Evolutionary conservation across 2,113 vertebrate species (phyloP), one percentile per base, ranked within the genome.

Genomic region (Lophochroa leadbeateri): DNA sequence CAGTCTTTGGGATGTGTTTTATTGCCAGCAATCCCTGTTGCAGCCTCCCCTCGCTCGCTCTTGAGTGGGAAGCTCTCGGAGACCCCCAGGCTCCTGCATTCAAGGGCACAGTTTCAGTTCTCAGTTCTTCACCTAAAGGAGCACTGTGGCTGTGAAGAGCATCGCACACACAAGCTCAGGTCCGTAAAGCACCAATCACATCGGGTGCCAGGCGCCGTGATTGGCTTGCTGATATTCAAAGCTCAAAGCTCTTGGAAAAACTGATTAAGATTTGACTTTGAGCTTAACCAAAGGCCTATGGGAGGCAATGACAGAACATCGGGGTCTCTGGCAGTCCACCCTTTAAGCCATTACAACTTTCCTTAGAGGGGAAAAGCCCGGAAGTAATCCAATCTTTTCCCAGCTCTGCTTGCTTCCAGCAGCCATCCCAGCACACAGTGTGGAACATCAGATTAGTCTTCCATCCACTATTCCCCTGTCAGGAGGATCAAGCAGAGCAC

Each of bases 91-190:
- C 64, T 55, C 17, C 46, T 31, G 50, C 52, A 6, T 29, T 31
- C n/a, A 15, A 37, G 53, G 44, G 24, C 44, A 21, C 0, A 0
- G 76, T 65, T 77, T 52, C 6, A 37, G 25, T 21, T 25, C 24
- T 21, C 17, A 7, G 0, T 18, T 74, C 29, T 37, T 43, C 46
- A 7, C 14, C 27, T 13, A 8, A 83, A 80, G 43, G 60, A 61
- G 16, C 3, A 1, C 1, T 0, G 43, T 11, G 70, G 49, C 49
- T 52, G 67, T 4, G 27, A 41, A 37, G 53, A 82, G 33, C 11
- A 1, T 11, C 13, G 0, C 1, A 2, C 6, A 1, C 13, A 1
- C 50, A 43, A 17, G 29, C 37, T 21, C n/a, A 13, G 39, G 6
- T 77, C 39, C 25, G 18, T 20, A 17, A 5, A 63, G 35, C 44